These are phyloP conservation scores for Motacilla alba DNA, from an alignment of 2,113 vertebrate genomes.

Conservation along the genomic window DNA sequence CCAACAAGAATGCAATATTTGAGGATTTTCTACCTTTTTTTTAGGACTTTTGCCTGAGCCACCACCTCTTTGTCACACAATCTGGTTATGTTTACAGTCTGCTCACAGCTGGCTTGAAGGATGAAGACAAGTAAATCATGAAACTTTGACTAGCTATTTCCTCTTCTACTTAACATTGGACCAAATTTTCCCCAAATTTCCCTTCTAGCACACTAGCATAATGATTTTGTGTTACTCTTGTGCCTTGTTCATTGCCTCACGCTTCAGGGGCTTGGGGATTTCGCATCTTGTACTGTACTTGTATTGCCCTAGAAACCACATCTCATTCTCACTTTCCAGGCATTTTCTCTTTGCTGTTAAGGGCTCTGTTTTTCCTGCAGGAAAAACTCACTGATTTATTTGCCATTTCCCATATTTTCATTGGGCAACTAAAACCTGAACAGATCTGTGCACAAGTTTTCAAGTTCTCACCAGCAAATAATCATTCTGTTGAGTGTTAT, in stretches of 20 bases:
- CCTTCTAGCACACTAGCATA: not conserved
- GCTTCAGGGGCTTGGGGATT: not conserved
- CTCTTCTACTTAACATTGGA: not conserved
- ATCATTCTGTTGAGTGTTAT: not conserved
- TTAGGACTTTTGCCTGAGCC: not conserved
- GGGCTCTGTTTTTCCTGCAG: not conserved
- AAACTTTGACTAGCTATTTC: conserved; percentile 4
- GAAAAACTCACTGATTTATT: not conserved
- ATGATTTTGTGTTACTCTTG: conserved; percentile 31
- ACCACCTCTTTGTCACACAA: not conserved
- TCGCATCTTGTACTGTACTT: conserved; percentile 1
- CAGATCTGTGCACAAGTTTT: not conserved
- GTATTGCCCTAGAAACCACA: conserved; percentile 29
- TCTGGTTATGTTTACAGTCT: conserved; percentile 4
- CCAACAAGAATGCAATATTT: not conserved
- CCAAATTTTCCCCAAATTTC: not conserved
- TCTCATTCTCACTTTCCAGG: not conserved
- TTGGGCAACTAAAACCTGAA: not conserved
- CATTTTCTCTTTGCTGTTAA: not conserved
- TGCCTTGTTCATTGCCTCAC: not conserved
- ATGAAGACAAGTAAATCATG: conserved; percentile 3
- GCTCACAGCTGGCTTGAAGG: not conserved
- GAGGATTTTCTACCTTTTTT: not conserved
- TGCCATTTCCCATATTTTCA: not conserved
- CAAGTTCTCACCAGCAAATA: not conserved